These are phyloP conservation scores for Florisuga fusca DNA, from an alignment of 2,797 vertebrate species.

Conservation along the genomic window DNA sequence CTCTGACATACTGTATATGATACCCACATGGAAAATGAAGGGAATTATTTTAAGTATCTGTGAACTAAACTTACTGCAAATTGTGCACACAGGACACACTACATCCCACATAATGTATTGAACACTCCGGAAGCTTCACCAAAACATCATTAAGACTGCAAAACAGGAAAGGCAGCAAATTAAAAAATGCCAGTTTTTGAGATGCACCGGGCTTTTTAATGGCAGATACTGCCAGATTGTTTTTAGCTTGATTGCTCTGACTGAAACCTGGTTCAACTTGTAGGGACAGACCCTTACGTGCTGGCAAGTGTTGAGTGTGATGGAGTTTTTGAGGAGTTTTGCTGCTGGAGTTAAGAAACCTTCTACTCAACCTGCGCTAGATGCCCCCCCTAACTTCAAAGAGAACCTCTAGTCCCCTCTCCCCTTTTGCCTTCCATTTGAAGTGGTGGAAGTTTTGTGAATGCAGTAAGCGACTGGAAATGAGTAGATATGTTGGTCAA, in stretches of 20 bases:
- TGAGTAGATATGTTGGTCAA: background rate
- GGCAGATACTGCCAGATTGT: background rate
- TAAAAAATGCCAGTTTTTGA: background rate
- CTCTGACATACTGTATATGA: background rate
- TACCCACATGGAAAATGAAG: background rate
- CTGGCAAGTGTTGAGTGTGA: background rate
- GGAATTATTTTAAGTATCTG: background rate
- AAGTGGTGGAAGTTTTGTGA: background rate
- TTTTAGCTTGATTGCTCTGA: background rate
- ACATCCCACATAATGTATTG: fast-evolving
- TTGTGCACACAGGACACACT: fast-evolving
- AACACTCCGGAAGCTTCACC: background rate
- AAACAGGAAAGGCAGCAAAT: background rate
- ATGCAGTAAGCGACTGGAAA: background rate
- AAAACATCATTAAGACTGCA: background rate
- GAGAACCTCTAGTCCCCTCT: background rate
- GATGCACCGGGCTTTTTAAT: background rate
- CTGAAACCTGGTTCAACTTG: background rate
- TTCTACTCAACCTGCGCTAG: background rate
- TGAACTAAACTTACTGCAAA: background rate
- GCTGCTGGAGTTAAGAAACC: background rate
- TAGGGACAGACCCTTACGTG: background rate
- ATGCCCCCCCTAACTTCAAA: background rate
- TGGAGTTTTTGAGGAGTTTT: background rate
- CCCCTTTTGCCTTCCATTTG: background rate